Percentiles rank a stretch among this genome's conserved stretches.
These are phyloP conservation scores for Gnathonemus echidnorhynchus DNA, from an alignment of 2,113 vertebrate species.

Conservation along the genomic window DNA sequence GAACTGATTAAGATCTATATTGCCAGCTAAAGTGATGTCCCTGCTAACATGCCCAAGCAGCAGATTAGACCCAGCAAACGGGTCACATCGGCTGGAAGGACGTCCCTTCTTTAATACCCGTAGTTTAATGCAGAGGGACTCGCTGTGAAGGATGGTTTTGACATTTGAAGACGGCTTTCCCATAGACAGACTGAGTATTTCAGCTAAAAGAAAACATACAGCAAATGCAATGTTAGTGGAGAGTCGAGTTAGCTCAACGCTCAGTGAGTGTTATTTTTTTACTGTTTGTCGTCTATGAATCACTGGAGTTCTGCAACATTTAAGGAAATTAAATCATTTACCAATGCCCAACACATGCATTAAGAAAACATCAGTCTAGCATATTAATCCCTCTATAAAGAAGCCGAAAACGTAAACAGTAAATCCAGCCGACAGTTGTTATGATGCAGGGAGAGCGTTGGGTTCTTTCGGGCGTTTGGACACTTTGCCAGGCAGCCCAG, in stretches of 20 bases:
- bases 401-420: not conserved
- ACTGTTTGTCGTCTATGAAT: not conserved
- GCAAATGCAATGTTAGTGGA: not conserved
- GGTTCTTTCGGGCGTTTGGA: not conserved
- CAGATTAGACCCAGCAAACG: not conserved
- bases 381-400: not conserved
- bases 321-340: not conserved
- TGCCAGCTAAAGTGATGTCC: not conserved
- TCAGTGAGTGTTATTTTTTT: not conserved
- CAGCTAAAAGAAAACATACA: not conserved
- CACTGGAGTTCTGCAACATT: not conserved
- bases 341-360: not conserved
- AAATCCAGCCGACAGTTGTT: not conserved
- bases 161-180: not conserved
- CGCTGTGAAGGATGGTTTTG: not conserved
- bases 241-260: not conserved
- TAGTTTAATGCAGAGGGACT: not conserved
- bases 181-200: not conserved
- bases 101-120: not conserved
- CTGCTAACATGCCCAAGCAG: not conserved
- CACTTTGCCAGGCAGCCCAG: not conserved
- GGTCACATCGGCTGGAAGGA: not conserved
- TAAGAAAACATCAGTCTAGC: not conserved
- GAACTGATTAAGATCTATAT: conserved; percentile 18
- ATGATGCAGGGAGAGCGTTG: not conserved